Evolutionary conservation across 2,888 invertebrate species (phyloP), one percentile per base, ranked within the genome.

Genomic region (Pammene aurita): DNA sequence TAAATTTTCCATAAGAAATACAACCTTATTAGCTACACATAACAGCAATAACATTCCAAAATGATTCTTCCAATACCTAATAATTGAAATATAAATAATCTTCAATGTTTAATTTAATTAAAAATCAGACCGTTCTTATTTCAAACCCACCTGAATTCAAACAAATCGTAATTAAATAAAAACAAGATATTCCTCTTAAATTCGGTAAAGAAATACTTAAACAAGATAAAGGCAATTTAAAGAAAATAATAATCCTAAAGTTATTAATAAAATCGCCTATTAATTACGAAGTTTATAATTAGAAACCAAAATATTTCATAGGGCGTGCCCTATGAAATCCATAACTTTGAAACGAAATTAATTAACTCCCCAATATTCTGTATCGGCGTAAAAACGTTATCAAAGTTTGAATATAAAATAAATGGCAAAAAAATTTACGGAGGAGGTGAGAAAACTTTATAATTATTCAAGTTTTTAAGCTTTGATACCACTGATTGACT

Each of bases 231-330:
- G 13, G 35, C 7, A 57, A 65, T 41, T 14, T 14, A 54, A 54
- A 60, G 16, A 18, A 58, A 26, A 58, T 52, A 58, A 16, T 7
- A 48, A 46, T 52, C n/a, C 34, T 57, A 13, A 54, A 42, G 9
- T 48, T 41, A 48, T 34, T 69, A 58, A 41, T 34, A 65, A 52
- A 55, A 58, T 54, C 54, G 54, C 64, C 44, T 55, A 64, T 69
- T 69, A 69, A 69, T 60, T 60, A 60, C 18, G 48, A 69, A 69
- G 60, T 69, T 69, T 60, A 46, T 55, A 65, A 69, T 69, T 60
- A 64, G 60, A 48, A 14, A 46, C 35, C 41, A 55, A 69, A 69
- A 46, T 60, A 44, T 65, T 69, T 55, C 58, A 60, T 48, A 13
- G 41, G 48, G 48, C 26, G 52, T 52, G 44, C n/a, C n/a, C n/a